phyloP scores from a whole-genome alignment of 2,113 vertebrate genomes.

The Spea multiplicata region DNA sequence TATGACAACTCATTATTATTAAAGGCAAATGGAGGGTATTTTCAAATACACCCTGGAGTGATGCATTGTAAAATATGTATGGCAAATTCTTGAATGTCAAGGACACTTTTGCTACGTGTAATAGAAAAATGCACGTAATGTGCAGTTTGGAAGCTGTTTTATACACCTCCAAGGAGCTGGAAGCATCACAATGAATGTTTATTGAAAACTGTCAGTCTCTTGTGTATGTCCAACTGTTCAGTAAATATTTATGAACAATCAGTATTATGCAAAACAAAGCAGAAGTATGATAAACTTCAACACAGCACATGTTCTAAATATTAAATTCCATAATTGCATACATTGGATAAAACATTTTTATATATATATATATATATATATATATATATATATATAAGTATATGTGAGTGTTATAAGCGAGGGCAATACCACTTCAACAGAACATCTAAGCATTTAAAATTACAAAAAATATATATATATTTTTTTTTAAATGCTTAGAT shows the following conservation, averaged over 20 bases:
- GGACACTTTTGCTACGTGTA: constrained; percentile 67
- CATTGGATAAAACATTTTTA: background rate
- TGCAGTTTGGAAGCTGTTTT: constrained; percentile 69
- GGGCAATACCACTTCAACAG: too few species aligned
- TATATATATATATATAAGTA: too few species aligned
- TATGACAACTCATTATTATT: constrained; percentile 80
- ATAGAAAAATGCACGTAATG: constrained; percentile 67
- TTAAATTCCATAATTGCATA: background rate
- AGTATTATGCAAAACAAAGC: background rate
- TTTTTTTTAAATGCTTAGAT: too few species aligned
- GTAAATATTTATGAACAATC: constrained; percentile 61
- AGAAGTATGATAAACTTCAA: background rate
- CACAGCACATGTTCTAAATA: background rate
- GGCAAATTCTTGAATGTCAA: constrained; percentile 74
- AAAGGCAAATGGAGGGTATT: constrained; percentile 77
- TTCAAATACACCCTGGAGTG: constrained; percentile 75
- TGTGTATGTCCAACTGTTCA: constrained; percentile 52
- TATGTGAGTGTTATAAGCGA: too few species aligned
- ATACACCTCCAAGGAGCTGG: constrained; percentile 64
- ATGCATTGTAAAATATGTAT: constrained; percentile 72
- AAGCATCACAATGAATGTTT: constrained; percentile 65
- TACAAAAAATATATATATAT: too few species aligned
- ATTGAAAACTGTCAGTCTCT: constrained; percentile 57
- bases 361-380: too few species aligned
- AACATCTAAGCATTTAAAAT: too few species aligned